Evolutionary conservation across 2,888 invertebrate genomes (phyloP), one percentile per base, ranked within the genome.

Genomic region (Cotesia congregata): DNA sequence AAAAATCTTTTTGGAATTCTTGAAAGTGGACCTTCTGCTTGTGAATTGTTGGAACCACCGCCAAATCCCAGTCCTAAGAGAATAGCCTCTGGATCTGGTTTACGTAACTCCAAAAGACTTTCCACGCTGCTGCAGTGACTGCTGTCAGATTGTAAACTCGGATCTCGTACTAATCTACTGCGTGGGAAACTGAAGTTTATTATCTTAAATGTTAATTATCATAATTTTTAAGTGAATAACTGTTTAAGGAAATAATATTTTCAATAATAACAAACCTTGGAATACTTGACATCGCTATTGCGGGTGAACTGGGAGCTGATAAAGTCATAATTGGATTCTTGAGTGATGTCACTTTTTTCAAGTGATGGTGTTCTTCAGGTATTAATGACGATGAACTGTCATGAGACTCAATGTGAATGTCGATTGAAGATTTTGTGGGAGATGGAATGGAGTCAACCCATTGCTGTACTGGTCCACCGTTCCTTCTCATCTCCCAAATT

Each of bases 41-140:
- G 93, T 72, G 93, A 93, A 78, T 93, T 93, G 82, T 92, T 92
- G 76, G 93, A 91, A 67, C 85, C 82, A 6, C 94, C 95, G 0
- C 95, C 95, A 88, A 96, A 96, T 9, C 96, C 96, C 74, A 96
- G 91, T 81, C 94, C 95, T 72, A 96, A 90, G 40, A 98, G 91
- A 75, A 98, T 94, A 74, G 96, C 95, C 88, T 97, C 97, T 0
- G 97, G 97, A 90, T 98, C 97, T 30, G 96, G 95, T 85, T 94
- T 94, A 61, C 97, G 92, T 17, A 95, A 92, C 83, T 96, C 96
- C 83, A 97, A 90, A 71, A 97, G 92, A 87, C 95, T 95, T 86
- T 96, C 94, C 59, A 96, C 94, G 85, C 94, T 92, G 73, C 96
- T 96, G 85, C 95, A 95, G 78, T 92, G 92, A 83, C 94, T 94